Evolutionary conservation across 2,888 invertebrate genomes (phyloP).

Genomic region (Drosophila paranaensis): DNA sequence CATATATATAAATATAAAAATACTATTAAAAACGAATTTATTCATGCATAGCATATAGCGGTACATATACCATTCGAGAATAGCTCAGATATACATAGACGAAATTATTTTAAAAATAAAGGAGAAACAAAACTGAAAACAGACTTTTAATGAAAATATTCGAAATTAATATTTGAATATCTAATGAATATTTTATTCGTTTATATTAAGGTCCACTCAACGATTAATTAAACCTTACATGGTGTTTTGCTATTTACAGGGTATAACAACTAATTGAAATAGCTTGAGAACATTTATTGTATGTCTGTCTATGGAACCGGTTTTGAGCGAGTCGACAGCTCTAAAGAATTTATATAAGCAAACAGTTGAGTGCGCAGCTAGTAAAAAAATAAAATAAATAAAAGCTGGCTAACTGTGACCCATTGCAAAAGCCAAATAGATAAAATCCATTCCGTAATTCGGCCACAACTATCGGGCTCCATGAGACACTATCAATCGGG

Average conservation of each 20-base stretch:
- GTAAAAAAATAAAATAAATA: slow-evolving; percentile 1
- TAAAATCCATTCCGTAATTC: slow-evolving; percentile 41
- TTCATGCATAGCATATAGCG: too few relatives aligned
- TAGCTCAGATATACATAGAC: too few relatives aligned
- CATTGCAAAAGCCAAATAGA: slow-evolving; percentile 38
- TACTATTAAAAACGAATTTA: too few relatives aligned
- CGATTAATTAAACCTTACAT: not conserved
- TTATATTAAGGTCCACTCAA: not conserved
- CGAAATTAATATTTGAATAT: too few relatives aligned
- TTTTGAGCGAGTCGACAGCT: slow-evolving; percentile 44
- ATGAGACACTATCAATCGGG: slow-evolving; percentile 33
- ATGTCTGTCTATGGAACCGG: slow-evolving; percentile 59
- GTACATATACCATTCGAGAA: too few relatives aligned
- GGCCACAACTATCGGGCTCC: slow-evolving; percentile 13
- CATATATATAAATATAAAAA: not conserved
- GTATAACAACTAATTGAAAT: slow-evolving; percentile 71
- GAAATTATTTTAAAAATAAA: not conserved
- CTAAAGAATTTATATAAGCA: slow-evolving; percentile 43
- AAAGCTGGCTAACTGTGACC: slow-evolving; percentile 40
- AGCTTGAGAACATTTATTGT: slow-evolving; percentile 59
- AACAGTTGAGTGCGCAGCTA: slow-evolving; percentile 30
- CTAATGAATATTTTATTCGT: too few relatives aligned
- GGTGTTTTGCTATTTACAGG: slow-evolving; percentile 19
- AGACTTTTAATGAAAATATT: too few relatives aligned
- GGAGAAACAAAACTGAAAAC: too few relatives aligned